These are phyloP conservation scores for Tachuris rubrigastra DNA, from an alignment of 2,113 vertebrate genomes.

Conservation along the genomic window DNA sequence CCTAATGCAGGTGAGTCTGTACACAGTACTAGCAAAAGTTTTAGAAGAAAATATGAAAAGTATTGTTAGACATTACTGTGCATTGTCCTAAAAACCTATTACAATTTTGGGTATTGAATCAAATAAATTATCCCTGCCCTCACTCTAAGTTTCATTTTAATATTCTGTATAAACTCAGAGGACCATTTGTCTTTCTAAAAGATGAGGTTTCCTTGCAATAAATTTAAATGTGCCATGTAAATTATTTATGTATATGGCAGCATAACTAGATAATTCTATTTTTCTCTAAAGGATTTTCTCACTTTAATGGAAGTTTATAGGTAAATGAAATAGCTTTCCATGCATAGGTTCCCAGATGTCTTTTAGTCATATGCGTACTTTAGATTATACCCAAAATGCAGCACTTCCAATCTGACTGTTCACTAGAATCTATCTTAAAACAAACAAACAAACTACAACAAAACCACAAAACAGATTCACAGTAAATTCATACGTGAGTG, in stretches of 20 bases:
- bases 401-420: background rate
- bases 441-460: background rate
- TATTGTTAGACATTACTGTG: background rate
- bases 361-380: background rate
- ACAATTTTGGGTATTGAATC: background rate
- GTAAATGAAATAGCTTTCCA: background rate
- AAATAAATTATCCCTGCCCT: background rate
- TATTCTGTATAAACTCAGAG: background rate
- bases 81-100: background rate
- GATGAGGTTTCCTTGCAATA: background rate
- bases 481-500: background rate
- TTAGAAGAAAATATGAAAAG: background rate
- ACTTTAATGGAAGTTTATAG: background rate
- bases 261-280: background rate
- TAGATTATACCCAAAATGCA: background rate
- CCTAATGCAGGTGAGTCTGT: background rate
- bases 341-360: background rate
- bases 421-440: background rate
- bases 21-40: background rate
- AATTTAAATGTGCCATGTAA: background rate
- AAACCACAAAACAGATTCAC: background rate
- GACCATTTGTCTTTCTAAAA: conserved; percentile 5
- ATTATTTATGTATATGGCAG: background rate
- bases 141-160: background rate
- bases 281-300: background rate